These are phyloP conservation scores for Melipona beecheii DNA, from an alignment of 2,888 invertebrate species.

Conservation along the genomic window DNA sequence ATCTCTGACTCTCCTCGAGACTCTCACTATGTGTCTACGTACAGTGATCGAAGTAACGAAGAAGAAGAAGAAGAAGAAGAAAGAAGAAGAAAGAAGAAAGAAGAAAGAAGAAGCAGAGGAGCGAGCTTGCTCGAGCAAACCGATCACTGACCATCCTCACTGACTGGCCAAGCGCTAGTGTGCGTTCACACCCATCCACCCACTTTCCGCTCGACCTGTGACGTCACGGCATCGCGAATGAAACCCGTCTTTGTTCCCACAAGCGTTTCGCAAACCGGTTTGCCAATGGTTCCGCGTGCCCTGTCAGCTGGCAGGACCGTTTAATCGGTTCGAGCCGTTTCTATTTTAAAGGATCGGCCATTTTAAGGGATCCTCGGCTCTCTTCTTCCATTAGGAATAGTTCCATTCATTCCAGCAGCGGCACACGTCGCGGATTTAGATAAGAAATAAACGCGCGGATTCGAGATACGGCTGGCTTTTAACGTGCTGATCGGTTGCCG, in stretches of 20 bases:
- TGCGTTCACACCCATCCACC: constrained; percentile 68
- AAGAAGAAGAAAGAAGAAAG: constrained; percentile 1
- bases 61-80: constrained; percentile 4
- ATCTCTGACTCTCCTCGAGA: too few relatives aligned
- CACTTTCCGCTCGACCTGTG: constrained; percentile 72
- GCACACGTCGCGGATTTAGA: constrained; percentile 28
- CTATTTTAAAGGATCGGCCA: constrained; percentile 54
- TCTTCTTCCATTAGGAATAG: constrained; percentile 35
- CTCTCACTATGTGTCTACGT: too few relatives aligned
- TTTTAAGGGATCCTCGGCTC: constrained; percentile 14
- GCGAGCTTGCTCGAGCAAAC: constrained; percentile 26
- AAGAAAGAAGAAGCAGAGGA: constrained; percentile 5
- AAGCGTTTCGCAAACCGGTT: constrained; percentile 80
- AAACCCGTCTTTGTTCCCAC: constrained; percentile 82
- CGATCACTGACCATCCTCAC: constrained; percentile 79
- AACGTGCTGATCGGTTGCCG: background rate
- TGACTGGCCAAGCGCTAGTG: constrained; percentile 44
- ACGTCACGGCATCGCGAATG: constrained; percentile 77
- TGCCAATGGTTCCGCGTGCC: constrained; percentile 74
- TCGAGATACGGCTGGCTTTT: background rate
- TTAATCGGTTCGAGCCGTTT: constrained; percentile 59
- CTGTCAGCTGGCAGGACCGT: constrained; percentile 78
- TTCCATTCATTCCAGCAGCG: constrained; percentile 34
- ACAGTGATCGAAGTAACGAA: background rate
- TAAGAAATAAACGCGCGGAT: constrained; percentile 21